Evolutionary conservation across 1,140 invertebrate genomes (phyloP).

Genomic region (Lerema accius): DNA sequence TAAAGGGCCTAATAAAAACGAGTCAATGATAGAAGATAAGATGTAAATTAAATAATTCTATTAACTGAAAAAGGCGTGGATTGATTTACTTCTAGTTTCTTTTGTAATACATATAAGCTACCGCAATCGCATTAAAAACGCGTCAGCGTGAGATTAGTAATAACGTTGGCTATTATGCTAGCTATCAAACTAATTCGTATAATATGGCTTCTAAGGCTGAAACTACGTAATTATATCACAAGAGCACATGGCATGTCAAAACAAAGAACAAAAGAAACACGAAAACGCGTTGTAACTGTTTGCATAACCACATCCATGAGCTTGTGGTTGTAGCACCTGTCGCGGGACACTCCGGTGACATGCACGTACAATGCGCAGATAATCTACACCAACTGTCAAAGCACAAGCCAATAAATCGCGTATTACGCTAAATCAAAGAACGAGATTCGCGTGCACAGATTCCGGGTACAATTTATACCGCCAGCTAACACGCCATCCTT

Average conservation of each 20-base stretch:
- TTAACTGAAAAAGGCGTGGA: too few relatives aligned
- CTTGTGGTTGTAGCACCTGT: conserved; percentile 15
- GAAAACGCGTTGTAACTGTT: conserved; percentile 19
- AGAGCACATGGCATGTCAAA: conserved; percentile 20
- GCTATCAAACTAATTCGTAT: conserved; percentile 17
- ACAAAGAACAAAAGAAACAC: conserved; percentile 32
- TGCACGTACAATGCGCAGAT: conserved; percentile 31
- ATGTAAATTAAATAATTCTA: too few relatives aligned
- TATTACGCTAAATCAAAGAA: conserved; percentile 29
- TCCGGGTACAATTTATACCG: conserved; percentile 1
- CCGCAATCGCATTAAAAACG: not conserved
- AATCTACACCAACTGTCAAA: conserved; percentile 19
- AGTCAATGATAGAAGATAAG: too few relatives aligned
- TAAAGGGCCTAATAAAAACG: too few relatives aligned
- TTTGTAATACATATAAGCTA: not conserved
- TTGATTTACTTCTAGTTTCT: not conserved
- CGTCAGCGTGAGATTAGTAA: not conserved
- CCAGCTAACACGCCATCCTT: conserved; percentile 24
- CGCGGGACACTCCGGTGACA: conserved; percentile 24
- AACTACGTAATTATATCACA: conserved; percentile 21
- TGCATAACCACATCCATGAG: conserved; percentile 29
- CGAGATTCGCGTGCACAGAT: conserved; percentile 24
- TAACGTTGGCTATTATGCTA: conserved; percentile 6
- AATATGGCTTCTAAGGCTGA: conserved; percentile 3
- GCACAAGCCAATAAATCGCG: conserved; percentile 28